Evolutionary conservation across 2,888 invertebrate genomes (phyloP).

Genomic region (Drosophila lacicola): DNA sequence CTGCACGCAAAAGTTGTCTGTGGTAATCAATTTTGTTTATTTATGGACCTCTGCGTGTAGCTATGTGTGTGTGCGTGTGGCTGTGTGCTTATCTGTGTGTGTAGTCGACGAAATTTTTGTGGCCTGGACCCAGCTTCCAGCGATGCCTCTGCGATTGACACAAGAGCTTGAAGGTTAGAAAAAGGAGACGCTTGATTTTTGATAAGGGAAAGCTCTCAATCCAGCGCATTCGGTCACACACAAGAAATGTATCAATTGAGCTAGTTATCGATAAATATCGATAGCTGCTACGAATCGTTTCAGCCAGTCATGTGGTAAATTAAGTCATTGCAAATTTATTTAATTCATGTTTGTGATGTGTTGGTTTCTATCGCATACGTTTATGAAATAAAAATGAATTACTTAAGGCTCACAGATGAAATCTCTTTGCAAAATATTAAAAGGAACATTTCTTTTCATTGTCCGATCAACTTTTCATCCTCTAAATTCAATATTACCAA

Average conservation of each 20-base stretch:
- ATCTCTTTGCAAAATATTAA: too few species aligned
- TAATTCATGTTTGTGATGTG: too few species aligned
- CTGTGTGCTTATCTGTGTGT: constrained; percentile 5
- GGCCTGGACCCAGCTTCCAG: constrained; percentile 31
- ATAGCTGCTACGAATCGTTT: neutral
- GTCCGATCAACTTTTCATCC: too few species aligned
- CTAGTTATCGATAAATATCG: constrained; percentile 6
- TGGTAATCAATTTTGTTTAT: constrained; percentile 79
- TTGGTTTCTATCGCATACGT: too few species aligned
- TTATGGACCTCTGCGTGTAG: constrained; percentile 65
- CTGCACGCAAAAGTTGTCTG: constrained; percentile 74
- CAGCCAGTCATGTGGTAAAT: neutral
- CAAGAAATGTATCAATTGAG: constrained; percentile 8
- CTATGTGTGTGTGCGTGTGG: constrained; percentile 3
- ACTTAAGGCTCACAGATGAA: too few species aligned
- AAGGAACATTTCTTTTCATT: too few species aligned
- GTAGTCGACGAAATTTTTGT: constrained; percentile 44
- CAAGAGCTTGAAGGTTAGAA: constrained; percentile 45
- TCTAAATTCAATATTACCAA: too few species aligned
- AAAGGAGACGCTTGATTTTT: constrained; percentile 19
- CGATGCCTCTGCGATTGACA: constrained; percentile 62
- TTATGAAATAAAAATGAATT: too few species aligned
- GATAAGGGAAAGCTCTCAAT: constrained; percentile 15
- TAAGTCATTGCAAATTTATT: too few species aligned
- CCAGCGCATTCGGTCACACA: neutral